Conservation (phyloP, 2,797 vertebrate species). For the Lateolabrax maculatus region DNA sequence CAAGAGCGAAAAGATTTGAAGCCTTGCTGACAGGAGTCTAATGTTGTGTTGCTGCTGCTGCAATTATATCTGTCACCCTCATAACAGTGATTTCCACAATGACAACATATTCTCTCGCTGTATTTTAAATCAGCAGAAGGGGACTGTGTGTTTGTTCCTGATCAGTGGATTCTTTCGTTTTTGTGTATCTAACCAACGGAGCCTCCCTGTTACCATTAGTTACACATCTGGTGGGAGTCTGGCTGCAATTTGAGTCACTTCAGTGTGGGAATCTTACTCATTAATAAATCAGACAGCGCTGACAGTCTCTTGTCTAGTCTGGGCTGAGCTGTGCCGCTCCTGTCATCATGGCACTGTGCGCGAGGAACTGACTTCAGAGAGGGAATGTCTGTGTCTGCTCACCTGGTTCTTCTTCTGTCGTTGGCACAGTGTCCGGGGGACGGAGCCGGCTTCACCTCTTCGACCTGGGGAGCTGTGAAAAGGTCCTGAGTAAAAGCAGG, state of each 20-base stretch:
- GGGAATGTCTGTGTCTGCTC: constrained; percentile 63
- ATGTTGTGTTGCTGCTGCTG: constrained; percentile 45
- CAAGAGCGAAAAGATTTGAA: constrained; percentile 46
- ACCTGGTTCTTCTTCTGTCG: constrained; percentile 57
- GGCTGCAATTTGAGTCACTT: constrained; percentile 68
- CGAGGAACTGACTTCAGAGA: constrained; percentile 48
- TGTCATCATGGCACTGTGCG: constrained; percentile 36
- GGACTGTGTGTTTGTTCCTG: constrained; percentile 15
- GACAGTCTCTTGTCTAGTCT: constrained; percentile 46
- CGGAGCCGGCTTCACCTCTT: constrained; percentile 97
- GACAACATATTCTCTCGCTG: constrained; percentile 35
- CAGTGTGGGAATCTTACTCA: constrained; percentile 64
- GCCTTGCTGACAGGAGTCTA: constrained; percentile 48
- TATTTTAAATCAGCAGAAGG: constrained; percentile 42
- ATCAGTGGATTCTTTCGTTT: constrained; percentile 20
- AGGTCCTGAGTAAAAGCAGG: constrained; percentile 90
- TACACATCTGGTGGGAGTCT: constrained; percentile 59
- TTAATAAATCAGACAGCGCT: constrained; percentile 68
- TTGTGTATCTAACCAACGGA: constrained; percentile 29
- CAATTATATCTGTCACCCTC: constrained; percentile 52
- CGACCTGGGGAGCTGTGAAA: constrained; percentile 97
- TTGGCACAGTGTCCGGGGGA: constrained; percentile 93
- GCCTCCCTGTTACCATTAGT: constrained; percentile 39
- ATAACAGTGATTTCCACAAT: constrained; percentile 38
- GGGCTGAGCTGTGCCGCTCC: constrained; percentile 45